Evolutionary conservation across 1,140 invertebrate species (phyloP).

Genomic region (Tigriopus japonicus): DNA sequence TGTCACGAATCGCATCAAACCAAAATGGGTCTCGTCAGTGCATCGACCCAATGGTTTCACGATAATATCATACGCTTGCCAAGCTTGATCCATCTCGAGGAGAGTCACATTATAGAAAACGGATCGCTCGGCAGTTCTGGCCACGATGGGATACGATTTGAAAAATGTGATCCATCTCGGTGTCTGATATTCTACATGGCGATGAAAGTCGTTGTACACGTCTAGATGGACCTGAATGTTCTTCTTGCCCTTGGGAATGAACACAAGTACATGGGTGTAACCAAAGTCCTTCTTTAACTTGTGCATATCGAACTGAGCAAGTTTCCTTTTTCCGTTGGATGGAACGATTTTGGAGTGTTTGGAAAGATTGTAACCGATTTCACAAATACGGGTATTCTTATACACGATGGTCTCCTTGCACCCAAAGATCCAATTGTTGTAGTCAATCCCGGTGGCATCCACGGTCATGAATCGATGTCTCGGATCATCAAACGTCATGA

Average conservation of each 20-base stretch:
- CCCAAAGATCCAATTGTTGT: slow-evolving; percentile 19
- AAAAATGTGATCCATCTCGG: slow-evolving; percentile 33
- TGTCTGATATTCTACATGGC: slow-evolving; percentile 39
- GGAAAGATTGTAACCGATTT: slow-evolving; percentile 40
- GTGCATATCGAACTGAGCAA: slow-evolving; percentile 39
- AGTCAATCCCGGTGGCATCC: slow-evolving; percentile 15
- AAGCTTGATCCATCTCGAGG: slow-evolving; percentile 31
- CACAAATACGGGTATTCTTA: slow-evolving; percentile 21
- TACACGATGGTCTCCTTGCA: not conserved
- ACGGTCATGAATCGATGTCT: not conserved
- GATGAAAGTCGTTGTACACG: slow-evolving; percentile 36
- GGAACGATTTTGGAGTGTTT: slow-evolving; percentile 37
- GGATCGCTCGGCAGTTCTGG: slow-evolving; percentile 31
- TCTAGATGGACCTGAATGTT: slow-evolving; percentile 28
- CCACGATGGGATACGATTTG: slow-evolving; percentile 26
- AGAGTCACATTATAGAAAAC: slow-evolving; percentile 39
- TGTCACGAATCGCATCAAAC: not conserved
- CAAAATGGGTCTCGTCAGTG: slow-evolving; percentile 1
- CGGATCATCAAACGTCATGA: not conserved
- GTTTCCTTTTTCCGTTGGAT: slow-evolving; percentile 28
- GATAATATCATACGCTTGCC: slow-evolving; percentile 36
- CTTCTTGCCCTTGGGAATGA: slow-evolving; percentile 37
- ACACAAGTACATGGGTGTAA: slow-evolving; percentile 48
- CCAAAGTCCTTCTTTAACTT: slow-evolving; percentile 31
- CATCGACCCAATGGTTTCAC: not conserved